Base-by-base conservation (phyloP, 2,888 invertebrate species). In the Drepanosiphum platanoidis region DNA sequence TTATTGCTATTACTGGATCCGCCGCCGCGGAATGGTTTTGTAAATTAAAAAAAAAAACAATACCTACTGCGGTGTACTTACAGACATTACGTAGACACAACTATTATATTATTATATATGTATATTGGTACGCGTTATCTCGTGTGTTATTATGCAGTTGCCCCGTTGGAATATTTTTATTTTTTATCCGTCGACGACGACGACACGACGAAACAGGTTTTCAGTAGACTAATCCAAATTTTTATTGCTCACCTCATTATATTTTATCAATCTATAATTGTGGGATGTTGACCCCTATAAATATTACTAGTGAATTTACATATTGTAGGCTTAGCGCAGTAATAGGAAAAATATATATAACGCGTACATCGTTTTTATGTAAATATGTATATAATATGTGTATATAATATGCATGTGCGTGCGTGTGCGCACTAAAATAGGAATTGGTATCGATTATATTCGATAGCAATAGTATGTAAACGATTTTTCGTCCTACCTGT, bases 181-280 rank as follows among this genome's bases (percentile, higher is more conserved):
- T 78, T 78, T 64, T 30, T n/a, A 64, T 78, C 9, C 61, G n/a
- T n/a, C n/a, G n/a, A n/a, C n/a, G n/a, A n/a, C n/a, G n/a, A n/a
- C n/a, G n/a, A n/a, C n/a, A n/a, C 66, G 46, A 22, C 58, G 15
- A 27, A 80, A 80, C 79, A 34, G 79, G 79, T 80, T 80, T 80
- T 80, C 27, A 52, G 68, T 34, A 30, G 71, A 36, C 58, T 81
- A 71, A 81, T 81, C 68, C 81, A 81, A 58, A 71, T 71, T 71
- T 81, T 68, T 68, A 42, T 70, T 78, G 36, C 58, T 71, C 70
- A 11, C 58, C 81, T 81, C 70, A 52, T 81, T 71, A 79, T 71
- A 79, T 79, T 79, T 79, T 39, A 75, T 34, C 32, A 39, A 58
- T 58, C 34, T 75, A 75, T 77, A 79, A 79, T 30, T 78, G 42